Evolutionary conservation across 2,888 invertebrate genomes (phyloP).

Genomic region (Agrotis ipsilon): DNA sequence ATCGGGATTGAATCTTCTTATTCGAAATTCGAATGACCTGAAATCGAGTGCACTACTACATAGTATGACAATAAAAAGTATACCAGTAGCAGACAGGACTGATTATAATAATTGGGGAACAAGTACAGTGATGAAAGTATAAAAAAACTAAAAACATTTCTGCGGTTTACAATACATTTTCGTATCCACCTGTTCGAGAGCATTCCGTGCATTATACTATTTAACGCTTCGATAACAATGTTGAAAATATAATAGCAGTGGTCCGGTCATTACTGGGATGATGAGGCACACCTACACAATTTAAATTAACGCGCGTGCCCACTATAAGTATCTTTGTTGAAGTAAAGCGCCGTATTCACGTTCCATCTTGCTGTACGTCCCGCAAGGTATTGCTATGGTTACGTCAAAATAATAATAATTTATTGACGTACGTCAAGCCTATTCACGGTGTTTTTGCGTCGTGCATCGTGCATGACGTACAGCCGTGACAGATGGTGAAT

Average conservation of each 20-base stretch:
- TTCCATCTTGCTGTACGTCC: no score
- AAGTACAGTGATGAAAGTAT: constrained; percentile 43
- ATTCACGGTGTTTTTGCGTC: no score
- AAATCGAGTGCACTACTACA: no score
- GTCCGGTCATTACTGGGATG: constrained; percentile 69
- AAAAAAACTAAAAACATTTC: constrained; percentile 48
- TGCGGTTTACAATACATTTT: constrained; percentile 66
- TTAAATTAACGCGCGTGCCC: constrained; percentile 65
- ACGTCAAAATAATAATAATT: no score
- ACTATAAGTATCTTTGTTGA: constrained; percentile 42
- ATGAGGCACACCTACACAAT: constrained; percentile 71
- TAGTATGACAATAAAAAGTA: constrained; percentile 15
- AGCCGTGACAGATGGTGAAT: no score
- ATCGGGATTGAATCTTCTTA: no score
- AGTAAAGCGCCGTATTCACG: no score
- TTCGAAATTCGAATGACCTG: no score
- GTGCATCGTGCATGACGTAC: no score
- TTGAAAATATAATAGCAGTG: constrained; percentile 72
- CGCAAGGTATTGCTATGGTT: no score
- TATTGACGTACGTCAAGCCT: no score
- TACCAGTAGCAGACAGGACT: constrained; percentile 6
- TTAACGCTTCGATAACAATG: constrained; percentile 78
- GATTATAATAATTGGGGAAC: constrained; percentile 53
- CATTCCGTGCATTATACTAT: constrained; percentile 64
- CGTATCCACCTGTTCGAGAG: constrained; percentile 71